Conservation (phyloP, 2,797 vertebrate species). For the Pygocentrus nattereri region DNA sequence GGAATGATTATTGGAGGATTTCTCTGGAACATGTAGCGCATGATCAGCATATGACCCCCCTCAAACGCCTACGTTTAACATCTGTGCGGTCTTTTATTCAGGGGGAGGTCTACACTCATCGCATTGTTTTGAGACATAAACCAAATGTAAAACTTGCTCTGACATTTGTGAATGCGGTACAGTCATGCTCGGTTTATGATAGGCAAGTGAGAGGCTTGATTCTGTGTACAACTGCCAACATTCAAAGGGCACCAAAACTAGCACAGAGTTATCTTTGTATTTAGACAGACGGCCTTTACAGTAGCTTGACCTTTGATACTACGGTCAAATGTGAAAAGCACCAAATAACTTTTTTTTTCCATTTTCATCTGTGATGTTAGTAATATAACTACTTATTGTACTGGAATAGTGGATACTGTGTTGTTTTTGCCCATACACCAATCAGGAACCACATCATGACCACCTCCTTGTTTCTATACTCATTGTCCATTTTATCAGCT, state of each 20-base stretch:
- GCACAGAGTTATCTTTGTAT: constrained; percentile 39
- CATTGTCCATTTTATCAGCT: no score
- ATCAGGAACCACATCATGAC: no score
- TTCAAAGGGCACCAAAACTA: constrained; percentile 42
- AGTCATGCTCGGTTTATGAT: constrained; percentile 16
- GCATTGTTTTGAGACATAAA: constrained; percentile 47
- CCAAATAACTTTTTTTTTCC: neutral
- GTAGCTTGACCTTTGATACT: constrained; percentile 27
- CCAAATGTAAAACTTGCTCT: constrained; percentile 52
- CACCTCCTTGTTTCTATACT: no score
- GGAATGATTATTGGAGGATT: neutral
- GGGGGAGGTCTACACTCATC: constrained; percentile 38
- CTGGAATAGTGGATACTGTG: neutral
- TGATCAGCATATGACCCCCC: neutral
- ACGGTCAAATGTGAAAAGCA: neutral
- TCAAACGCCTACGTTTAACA: constrained; percentile 30
- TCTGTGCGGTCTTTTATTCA: constrained; percentile 23
- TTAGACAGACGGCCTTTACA: constrained; percentile 40
- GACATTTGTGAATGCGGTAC: constrained; percentile 35
- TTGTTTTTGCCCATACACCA: no score
- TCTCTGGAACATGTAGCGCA: neutral
- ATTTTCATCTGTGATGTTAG: no score
- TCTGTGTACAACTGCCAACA: constrained; percentile 22
- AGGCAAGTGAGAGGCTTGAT: constrained; percentile 2
- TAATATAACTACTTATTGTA: neutral